Base-by-base conservation (phyloP, 2,113 vertebrate genomes). In the Siniperca chuatsi region DNA sequence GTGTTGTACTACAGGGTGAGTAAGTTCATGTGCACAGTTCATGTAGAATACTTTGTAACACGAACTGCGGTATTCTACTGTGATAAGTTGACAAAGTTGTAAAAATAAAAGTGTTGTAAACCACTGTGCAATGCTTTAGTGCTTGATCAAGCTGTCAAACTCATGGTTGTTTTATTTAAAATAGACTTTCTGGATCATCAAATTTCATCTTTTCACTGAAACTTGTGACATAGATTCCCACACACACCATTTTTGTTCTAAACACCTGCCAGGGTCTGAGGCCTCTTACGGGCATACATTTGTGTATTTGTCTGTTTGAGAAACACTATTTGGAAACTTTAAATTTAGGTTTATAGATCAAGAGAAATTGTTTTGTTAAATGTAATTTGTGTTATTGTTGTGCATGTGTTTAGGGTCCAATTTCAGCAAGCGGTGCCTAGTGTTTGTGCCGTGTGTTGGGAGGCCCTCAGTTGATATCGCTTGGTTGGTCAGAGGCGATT, bases 381-480 rank as follows among this genome's bases (percentile, higher is more conserved):
- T 58, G 8, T n/a, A 52, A 40, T 29, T 52, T 40, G 1, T 81
- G 57, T 82, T 16, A 10, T 50, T 87, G 58, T 84, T 89, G 10
- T 6, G 1, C 52, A 1, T 62, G 20, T 73, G 13, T 83, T 78
- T 78, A 99, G 98, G 97, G 9, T 96, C 96, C 50, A 84, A 23
- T 16, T 42, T 97, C 54, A 94, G 77, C 3, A 84, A 96, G 85
- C 73, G 84, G n/a, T 99, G 98, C 87, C 94, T 88, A 5, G 86
- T 97, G 37, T 95, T 95, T 74, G 87, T 96, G 21, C 94, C 81
- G 1, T 71, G 90, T 9, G 44, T 78, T 0, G 93, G 91, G 21
- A 21, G 0, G 0, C 74, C 57, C 4, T 0, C 1, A 0, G 78
- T 89, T 10, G 2, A 66, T 1, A 1, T 96, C 7, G 0, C 23